Percentiles rank a stretch among this genome's conserved stretches.
Evolutionary conservation across 2,113 vertebrate genomes (phyloP).

Genomic region (Pycnonotus jocosus): DNA sequence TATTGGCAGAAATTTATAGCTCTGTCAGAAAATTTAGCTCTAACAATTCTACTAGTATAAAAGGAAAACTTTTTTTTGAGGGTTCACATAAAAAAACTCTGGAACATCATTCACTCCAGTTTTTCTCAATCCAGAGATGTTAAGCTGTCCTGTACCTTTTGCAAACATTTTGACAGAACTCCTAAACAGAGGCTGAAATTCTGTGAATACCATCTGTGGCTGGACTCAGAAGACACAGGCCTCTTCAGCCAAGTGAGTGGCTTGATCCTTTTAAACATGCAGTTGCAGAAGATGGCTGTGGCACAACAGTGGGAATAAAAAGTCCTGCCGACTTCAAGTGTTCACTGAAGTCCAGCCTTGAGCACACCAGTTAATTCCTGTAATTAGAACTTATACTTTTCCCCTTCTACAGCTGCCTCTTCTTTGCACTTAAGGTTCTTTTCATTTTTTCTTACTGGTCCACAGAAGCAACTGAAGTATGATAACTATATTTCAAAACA

Average conservation of each 20-base stretch:
- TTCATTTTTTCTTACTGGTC: background rate
- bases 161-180: background rate
- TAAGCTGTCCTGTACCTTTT: background rate
- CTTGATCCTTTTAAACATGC: background rate
- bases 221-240: background rate
- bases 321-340: background rate
- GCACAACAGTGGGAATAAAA: background rate
- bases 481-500: background rate
- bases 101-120: background rate
- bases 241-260: background rate
- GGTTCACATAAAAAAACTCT: background rate
- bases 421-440: background rate
- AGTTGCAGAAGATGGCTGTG: background rate
- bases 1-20: background rate
- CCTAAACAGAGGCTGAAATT: background rate
- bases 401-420: background rate
- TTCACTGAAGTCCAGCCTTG: background rate
- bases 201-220: background rate
- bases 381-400: background rate
- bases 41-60: background rate
- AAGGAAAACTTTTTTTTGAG: background rate
- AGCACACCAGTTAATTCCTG: background rate
- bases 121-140: background rate
- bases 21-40: background rate
- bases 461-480: background rate